phyloP scores from a whole-genome alignment of 2,113 vertebrate species.

The Gadus chalcogrammus region DNA sequence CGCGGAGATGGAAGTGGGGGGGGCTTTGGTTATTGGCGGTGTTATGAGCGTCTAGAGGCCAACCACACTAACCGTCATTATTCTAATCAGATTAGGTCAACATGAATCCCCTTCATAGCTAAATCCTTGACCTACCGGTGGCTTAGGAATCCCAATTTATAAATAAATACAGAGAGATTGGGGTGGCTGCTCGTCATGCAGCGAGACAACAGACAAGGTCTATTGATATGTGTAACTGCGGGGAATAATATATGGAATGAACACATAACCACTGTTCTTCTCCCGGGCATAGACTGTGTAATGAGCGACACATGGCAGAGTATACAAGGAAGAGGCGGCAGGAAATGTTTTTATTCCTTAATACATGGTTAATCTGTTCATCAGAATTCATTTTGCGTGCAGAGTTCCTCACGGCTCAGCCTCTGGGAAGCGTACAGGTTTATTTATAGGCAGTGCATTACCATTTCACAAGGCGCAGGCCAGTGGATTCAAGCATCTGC shows the following conservation, averaged over 20 bases:
- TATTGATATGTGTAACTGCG: too few relatives aligned
- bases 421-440: conserved; percentile 18
- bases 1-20: too few relatives aligned
- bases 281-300: too few relatives aligned
- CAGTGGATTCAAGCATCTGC: conserved; percentile 29
- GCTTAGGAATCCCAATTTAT: too few relatives aligned
- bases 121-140: conserved; percentile 4
- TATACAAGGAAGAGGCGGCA: not conserved
- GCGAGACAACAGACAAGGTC: too few relatives aligned
- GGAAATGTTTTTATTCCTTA: conserved; percentile 18
- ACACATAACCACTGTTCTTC: too few relatives aligned
- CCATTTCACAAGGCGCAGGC: conserved; percentile 31
- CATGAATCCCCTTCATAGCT: conserved; percentile 3
- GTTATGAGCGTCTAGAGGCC: conserved; percentile 25
- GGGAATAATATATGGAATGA: too few relatives aligned
- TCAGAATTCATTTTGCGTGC: conserved; percentile 21
- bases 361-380: conserved; percentile 30
- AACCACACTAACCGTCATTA: conserved; percentile 13
- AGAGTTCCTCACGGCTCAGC: conserved; percentile 9
- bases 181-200: too few relatives aligned
- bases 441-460: conserved; percentile 39
- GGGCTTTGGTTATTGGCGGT: too few relatives aligned
- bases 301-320: not conserved
- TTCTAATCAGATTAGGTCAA: conserved; percentile 23
- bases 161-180: too few relatives aligned